Evolutionary conservation across 1,140 invertebrate species (phyloP).

Genomic region (Acromyrmex echinatior): DNA sequence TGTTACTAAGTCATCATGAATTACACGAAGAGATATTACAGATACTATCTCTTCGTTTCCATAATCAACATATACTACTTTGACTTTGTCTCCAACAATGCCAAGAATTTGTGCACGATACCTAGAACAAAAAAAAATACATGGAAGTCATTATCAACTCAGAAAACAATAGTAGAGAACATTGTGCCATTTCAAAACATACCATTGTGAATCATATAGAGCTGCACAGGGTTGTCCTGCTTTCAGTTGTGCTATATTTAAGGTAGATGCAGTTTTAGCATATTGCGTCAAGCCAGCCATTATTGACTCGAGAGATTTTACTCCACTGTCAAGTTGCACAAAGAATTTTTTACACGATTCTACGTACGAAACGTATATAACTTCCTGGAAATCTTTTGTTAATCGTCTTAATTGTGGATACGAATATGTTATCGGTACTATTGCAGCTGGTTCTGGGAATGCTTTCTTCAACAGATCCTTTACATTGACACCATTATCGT

Average conservation of each 20-base stretch:
- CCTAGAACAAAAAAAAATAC: constrained; percentile 80
- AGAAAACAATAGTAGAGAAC: constrained; percentile 31
- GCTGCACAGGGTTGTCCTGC: constrained; percentile 91
- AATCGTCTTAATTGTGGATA: constrained; percentile 85
- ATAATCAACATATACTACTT: constrained; percentile 92
- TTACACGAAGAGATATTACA: constrained; percentile 87
- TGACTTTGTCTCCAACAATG: constrained; percentile 84
- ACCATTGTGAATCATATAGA: constrained; percentile 91
- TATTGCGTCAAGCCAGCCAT: constrained; percentile 71
- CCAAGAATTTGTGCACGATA: constrained; percentile 89
- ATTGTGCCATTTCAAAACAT: constrained; percentile 77
- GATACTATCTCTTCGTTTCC: constrained; percentile 90
- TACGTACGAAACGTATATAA: constrained; percentile 90
- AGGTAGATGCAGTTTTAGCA: constrained; percentile 76
- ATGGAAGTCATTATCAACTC: constrained; percentile 22
- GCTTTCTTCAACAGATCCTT: constrained; percentile 86
- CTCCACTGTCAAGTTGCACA: constrained; percentile 89
- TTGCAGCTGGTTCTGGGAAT: constrained; percentile 74
- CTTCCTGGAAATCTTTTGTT: constrained; percentile 79
- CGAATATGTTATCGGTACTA: constrained; percentile 83
- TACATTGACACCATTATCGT: constrained; percentile 87
- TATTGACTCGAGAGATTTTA: constrained; percentile 85
- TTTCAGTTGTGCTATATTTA: constrained; percentile 86
- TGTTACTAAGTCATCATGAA: constrained; percentile 89
- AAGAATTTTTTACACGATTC: constrained; percentile 91